Base-by-base conservation (phyloP, 1,140 invertebrate species). In the Maniola jurtina region DNA sequence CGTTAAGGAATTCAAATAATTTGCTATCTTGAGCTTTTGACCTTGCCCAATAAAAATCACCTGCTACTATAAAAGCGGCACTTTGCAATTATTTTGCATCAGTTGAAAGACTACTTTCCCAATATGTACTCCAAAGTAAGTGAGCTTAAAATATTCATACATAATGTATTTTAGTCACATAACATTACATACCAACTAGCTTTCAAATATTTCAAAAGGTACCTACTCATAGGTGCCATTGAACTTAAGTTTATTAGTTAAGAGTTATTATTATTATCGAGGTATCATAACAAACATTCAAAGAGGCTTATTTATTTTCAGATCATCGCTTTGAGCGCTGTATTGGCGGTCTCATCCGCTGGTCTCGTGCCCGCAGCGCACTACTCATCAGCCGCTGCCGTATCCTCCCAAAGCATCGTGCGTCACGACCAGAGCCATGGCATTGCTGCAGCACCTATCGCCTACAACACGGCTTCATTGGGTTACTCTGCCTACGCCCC, bases 291-390 rank as follows among this genome's bases (percentile, higher is more conserved):
- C 8, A 42, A 2, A 42, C 5, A 1, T 8, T 42, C 8, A 2
- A 42, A 0, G 1, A 5, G 5, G 13, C 40, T 50, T 6, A 4
- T 50, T 55, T 35, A 16, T 13, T 55, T 55, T 34, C 75, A 90
- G 88, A 70, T 88, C 16, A 6, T 88, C 9, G 68, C 75, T 38
- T 55, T 90, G 25, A 80, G 79, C 64, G 84, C 81, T 35, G 60
- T 88, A 6, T 52, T 88, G 71, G 86, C 81, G 45, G 79, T 81
- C 35, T 73, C 79, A 38, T 64, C 79, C 47, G 84, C 84, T 48
- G 83, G 83, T 33, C 73, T 87, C 50, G 71, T 87, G 55, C 72
- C 84, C 34, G 72, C 74, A 52, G 75, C 75, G 0, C 76, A 80
- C 62, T 80, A 80, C 60, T 72, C 76, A 40, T 63, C 76, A 6